Evolutionary conservation across 2,888 invertebrate genomes (phyloP).

Genomic region (Xanthia togata): DNA sequence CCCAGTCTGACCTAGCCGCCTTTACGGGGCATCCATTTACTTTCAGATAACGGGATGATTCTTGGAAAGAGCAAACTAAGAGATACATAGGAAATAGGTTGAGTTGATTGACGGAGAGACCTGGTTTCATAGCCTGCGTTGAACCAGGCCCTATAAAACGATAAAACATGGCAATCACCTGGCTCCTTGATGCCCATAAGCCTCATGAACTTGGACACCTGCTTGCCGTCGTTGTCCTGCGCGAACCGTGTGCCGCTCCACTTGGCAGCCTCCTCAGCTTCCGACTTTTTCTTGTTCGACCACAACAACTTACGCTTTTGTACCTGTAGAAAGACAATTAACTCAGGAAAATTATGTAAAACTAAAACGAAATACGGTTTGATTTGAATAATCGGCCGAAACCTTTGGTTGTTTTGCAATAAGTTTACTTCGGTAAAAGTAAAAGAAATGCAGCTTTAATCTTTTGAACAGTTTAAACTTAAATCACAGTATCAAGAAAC

Average conservation of each 20-base stretch:
- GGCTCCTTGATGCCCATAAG: slow-evolving; percentile 97
- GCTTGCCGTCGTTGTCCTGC: slow-evolving; percentile 97
- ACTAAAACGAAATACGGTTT: too few species aligned
- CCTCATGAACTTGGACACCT: slow-evolving; percentile 98
- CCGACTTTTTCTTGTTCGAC: slow-evolving; percentile 93
- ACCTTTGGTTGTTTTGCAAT: not conserved
- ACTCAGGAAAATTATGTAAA: not conserved
- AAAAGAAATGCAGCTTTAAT: not conserved
- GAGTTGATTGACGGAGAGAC: too few species aligned
- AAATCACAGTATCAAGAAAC: too few species aligned
- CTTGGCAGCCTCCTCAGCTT: slow-evolving; percentile 88
- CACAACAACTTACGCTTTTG: slow-evolving; percentile 98
- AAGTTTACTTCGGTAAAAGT: not conserved
- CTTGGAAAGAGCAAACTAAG: too few species aligned
- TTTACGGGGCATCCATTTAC: not conserved
- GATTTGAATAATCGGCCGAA: not conserved
- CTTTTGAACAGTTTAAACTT: not conserved
- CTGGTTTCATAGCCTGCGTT: too few species aligned
- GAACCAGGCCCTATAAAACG: too few species aligned
- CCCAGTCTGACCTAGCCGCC: too few species aligned
- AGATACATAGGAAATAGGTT: too few species aligned
- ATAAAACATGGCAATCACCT: slow-evolving; percentile 67
- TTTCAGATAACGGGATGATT: not conserved
- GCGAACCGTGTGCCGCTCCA: slow-evolving; percentile 97
- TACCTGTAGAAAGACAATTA: slow-evolving; percentile 81